Conservation (phyloP, 2,797 vertebrate species). For the Amniataba percoides region DNA sequence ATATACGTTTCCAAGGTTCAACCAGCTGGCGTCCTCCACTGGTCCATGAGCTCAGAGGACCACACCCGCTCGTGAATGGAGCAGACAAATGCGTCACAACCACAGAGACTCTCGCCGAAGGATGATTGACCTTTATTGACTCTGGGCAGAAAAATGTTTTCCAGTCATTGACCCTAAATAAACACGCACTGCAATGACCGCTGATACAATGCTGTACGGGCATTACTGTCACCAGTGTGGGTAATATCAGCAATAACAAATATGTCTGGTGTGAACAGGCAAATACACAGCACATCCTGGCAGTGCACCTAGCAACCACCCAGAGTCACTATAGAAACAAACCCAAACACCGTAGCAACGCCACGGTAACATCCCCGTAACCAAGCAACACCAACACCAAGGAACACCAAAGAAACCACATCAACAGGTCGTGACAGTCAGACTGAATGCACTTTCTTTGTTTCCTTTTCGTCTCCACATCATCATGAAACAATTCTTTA, state of each 20-base stretch:
- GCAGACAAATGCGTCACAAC: conserved; percentile 28
- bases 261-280: not conserved
- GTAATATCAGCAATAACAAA: not conserved
- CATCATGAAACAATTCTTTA: too few species aligned
- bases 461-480: not conserved
- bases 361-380: too few species aligned
- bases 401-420: not conserved
- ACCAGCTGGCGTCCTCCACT: conserved; percentile 23
- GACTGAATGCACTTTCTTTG: too few species aligned
- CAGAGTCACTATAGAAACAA: not conserved
- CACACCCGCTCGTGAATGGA: conserved; percentile 32
- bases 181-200: not conserved
- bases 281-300: not conserved
- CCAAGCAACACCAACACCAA: not conserved
- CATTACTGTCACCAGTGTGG: not conserved
- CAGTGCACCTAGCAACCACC: not conserved
- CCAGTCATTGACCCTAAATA: not conserved
- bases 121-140: conserved; percentile 17
- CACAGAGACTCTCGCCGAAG: conserved; percentile 17
- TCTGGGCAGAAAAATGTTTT: conserved; percentile 6
- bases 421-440: too few species aligned
- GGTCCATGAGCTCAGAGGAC: conserved; percentile 50
- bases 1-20: conserved; percentile 43
- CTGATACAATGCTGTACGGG: not conserved
- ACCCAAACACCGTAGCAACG: not conserved